phyloP scores from a whole-genome alignment of 2,113 vertebrate species.

The Bolborhynchus lineola region DNA sequence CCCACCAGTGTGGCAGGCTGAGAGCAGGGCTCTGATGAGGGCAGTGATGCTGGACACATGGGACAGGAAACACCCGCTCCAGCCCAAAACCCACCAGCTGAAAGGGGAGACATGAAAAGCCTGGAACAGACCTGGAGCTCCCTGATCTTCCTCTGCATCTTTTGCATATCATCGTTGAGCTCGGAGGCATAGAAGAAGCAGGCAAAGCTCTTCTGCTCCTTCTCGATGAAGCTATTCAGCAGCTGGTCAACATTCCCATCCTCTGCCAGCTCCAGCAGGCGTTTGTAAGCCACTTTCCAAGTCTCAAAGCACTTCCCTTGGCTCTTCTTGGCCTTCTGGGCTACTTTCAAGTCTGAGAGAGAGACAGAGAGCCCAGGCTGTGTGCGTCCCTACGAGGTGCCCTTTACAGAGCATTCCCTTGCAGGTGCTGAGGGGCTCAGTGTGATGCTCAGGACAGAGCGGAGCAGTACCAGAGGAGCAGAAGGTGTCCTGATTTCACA shows the following conservation, averaged over 20 bases:
- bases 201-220: constrained; percentile 68
- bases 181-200: constrained; percentile 51
- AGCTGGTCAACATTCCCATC: neutral
- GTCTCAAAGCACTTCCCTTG: constrained; percentile 61
- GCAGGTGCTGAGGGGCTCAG: neutral
- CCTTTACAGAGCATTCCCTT: neutral
- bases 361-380: neutral
- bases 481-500: neutral
- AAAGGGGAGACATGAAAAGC: neutral
- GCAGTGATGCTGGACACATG: fast-evolving
- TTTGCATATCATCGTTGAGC: constrained; percentile 56
- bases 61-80: neutral
- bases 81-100: neutral
- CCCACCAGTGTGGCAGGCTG: neutral
- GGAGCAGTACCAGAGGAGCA: neutral
- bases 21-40: neutral
- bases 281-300: constrained; percentile 49
- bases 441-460: neutral
- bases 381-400: fast-evolving
- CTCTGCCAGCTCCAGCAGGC: constrained; percentile 50
- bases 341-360: constrained; percentile 33
- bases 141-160: constrained; percentile 30
- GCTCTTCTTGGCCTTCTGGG: neutral
- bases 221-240: constrained; percentile 4
- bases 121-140: constrained; percentile 63